Base-by-base conservation (phyloP, 2,888 invertebrate genomes). In the Macrophya alboannulata region DNA sequence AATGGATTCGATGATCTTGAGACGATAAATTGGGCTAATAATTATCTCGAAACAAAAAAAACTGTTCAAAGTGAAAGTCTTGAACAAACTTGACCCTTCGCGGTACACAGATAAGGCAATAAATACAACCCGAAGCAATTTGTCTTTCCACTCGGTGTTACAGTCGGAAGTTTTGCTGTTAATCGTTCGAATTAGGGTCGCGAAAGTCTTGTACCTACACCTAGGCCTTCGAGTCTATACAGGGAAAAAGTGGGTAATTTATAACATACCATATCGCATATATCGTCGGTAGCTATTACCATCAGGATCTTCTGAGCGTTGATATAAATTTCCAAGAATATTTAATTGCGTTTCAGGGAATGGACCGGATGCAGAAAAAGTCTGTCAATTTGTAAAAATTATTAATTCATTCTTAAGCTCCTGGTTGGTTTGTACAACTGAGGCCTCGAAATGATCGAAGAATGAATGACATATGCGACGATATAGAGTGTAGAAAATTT, bases 131-230 rank as follows among this genome's bases (percentile, higher is more conserved):
- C 6, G 9, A 5, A 43, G 71, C 40, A 71, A 71, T 71, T 71
- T 71, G 40, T 71, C 71, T 71, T 37, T 17, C 40, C 10, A 43
- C 37, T 6, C 10, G 45, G 10, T 15, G 74, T 37, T 40, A 1
- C 37, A 74, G 43, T 74, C 45, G 45, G 74, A 74, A 74, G 74
- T 74, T n/a, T 45, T 31, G 74, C 45, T 45, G 74, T 74, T 74
- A 74, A 74, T 74, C 74, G 25, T 8, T 74, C 4, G 74, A 74
- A 74, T 74, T 74, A 74, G 74, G 45, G 74, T 74, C 74, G 45
- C 74, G 74, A 45, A 74, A 74, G 74, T 74, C 74, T 74, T 45
- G 43, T 45, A 45, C 21, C 10, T 74, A 74, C 74, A 74, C 74
- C 68, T 37, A 68, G 25, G 3, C 31, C 31, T 37, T 68, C 8